Evolutionary conservation across 2,113 vertebrate species (phyloP), one percentile per base, ranked within the genome.

Genomic region (Epinephelus cyanopodus): DNA sequence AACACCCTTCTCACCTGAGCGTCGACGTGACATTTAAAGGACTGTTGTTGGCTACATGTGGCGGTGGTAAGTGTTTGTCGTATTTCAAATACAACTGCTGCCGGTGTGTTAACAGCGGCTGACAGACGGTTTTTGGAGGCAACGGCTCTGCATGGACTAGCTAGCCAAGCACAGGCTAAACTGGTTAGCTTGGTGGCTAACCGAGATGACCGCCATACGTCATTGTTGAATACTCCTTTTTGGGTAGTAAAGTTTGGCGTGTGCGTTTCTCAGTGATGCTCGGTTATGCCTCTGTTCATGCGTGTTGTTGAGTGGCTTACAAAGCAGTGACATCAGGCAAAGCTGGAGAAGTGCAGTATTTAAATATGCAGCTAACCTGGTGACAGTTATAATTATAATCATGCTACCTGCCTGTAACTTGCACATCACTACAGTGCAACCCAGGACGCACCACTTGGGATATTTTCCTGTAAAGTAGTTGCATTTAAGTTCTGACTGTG

Each of bases 171-270:
- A 48, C 47, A 6, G 19, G 79, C 88, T 90, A 84, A 72, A 33
- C 52, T 27, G 65, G 84, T 77, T 93, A 92, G 91, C 92, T 73
- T 77, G 60, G 23, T 10, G 9, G 91, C 92, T 93, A 94, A 78
- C 81, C 42, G 50, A 74, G 33, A 87, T 89, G 92, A 92, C 88
- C 90, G 90, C 73, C 74, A 68, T 37, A 86, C 87, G 90, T 93
- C 88, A 92, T 91, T 92, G 89, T 90, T 89, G 47, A 78, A 70
- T 54, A 75, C 47, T 74, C 14, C 0, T 25, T 47, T 58, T 79
- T 33, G 6, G 25, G 8, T 14, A n/a, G 14, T 64, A 27, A 39
- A 66, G 9, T 68, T 62, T 7, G 25, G 14, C n/a, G n/a, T 65
- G 52, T 81, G 13, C 68, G 15, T 66, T 53, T 53, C 19, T 18